A percentile compares a stretch with the other conserved stretches of the same genome.
Evolutionary conservation across 1,140 invertebrate genomes (phyloP).

Genomic region (Globodera ellingtonae): DNA sequence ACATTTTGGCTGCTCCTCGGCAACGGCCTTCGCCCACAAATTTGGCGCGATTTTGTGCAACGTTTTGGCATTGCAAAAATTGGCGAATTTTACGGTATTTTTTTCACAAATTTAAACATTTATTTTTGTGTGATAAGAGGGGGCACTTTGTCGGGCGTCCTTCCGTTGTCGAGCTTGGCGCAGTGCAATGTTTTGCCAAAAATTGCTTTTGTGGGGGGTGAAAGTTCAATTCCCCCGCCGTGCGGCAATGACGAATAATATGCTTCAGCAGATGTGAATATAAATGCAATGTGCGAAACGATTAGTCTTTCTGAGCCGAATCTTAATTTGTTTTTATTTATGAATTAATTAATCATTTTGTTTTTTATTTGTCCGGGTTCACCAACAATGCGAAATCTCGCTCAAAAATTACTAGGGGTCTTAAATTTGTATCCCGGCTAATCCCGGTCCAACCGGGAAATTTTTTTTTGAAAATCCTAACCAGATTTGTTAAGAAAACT

Average conservation of each 20-base stretch:
- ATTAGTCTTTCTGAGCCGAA: slow-evolving; percentile 34
- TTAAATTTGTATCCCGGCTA: too few species aligned
- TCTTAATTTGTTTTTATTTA: not conserved
- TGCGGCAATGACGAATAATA: slow-evolving; percentile 19
- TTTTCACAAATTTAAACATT: not conserved
- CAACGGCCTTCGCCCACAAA: slow-evolving; percentile 89
- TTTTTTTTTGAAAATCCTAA: too few species aligned
- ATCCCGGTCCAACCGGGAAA: too few species aligned
- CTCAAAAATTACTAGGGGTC: too few species aligned
- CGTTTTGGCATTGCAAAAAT: slow-evolving; percentile 83
- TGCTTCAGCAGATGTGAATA: not conserved
- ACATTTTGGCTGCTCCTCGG: not conserved
- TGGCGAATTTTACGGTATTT: slow-evolving; percentile 85
- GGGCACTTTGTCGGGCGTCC: too few species aligned
- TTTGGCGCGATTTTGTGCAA: slow-evolving; percentile 87
- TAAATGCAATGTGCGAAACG: slow-evolving; percentile 5
- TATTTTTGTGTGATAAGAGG: too few species aligned
- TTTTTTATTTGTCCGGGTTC: too few species aligned
- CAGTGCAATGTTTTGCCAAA: not conserved
- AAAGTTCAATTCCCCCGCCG: not conserved
- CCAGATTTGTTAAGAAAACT: too few species aligned
- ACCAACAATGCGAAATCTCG: too few species aligned
- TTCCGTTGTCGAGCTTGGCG: not conserved
- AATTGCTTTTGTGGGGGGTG: not conserved
- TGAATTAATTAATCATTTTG: too few species aligned